Evolutionary conservation across 2,113 vertebrate species (phyloP).

Genomic region (Terrapene triunguis): DNA sequence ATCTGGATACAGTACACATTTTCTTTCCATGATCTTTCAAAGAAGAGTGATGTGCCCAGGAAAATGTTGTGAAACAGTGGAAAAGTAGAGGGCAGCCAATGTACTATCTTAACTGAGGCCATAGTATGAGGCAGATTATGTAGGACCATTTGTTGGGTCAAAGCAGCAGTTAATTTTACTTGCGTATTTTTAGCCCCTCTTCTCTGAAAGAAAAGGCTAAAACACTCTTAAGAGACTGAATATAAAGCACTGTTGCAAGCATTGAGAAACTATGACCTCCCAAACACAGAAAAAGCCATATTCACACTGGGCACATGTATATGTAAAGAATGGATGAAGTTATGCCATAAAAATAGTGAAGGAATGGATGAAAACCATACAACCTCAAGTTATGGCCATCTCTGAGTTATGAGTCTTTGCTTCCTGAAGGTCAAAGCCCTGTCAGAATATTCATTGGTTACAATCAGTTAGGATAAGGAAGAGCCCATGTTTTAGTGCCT

Average conservation of each 20-base stretch:
- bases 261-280: background rate
- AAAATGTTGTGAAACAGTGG: background rate
- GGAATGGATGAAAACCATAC: background rate
- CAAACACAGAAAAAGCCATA: background rate
- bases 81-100: background rate
- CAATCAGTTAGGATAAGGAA: background rate
- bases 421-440: too few species aligned
- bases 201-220: background rate
- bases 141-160: rapidly evolving
- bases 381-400: background rate
- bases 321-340: background rate
- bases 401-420: background rate
- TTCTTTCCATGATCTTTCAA: background rate
- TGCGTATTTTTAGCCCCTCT: background rate
- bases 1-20: rapidly evolving
- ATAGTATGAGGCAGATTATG: background rate
- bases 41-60: background rate
- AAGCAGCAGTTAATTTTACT: background rate
- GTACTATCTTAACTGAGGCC: background rate
- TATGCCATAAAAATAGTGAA: rapidly evolving
- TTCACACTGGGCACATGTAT: rapidly evolving
- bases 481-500: background rate
- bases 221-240: rapidly evolving
- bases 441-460: background rate
- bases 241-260: rapidly evolving